phyloP scores from a whole-genome alignment of 2,888 invertebrate genomes.

The Gandaritis pyraliata region DNA sequence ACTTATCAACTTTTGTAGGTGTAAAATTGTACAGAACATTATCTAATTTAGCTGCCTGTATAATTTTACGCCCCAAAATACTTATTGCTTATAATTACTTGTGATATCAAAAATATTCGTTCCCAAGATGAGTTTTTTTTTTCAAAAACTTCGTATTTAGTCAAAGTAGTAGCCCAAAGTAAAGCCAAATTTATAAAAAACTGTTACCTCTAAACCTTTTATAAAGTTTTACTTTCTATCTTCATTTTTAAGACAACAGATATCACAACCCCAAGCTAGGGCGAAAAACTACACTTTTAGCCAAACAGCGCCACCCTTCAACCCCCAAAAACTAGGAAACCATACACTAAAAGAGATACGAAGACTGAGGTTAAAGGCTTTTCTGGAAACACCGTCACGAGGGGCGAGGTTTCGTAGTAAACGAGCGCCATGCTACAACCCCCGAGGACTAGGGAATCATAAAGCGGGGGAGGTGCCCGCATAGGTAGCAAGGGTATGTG shows the following conservation, averaged over 20 bases:
- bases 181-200: too few relatives aligned
- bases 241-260: neutral
- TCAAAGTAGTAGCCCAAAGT: too few relatives aligned
- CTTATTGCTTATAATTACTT: too few relatives aligned
- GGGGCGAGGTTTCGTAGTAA: conserved; percentile 1
- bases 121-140: too few relatives aligned
- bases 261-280: neutral
- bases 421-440: conserved; percentile 26
- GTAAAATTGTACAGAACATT: too few relatives aligned
- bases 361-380: neutral
- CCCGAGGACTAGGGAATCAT: conserved; percentile 16
- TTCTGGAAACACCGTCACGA: conserved; percentile 4
- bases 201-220: too few relatives aligned
- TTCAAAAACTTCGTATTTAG: too few relatives aligned
- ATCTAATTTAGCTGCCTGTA: too few relatives aligned
- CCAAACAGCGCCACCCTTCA: conserved; percentile 17
- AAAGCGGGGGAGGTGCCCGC: neutral
- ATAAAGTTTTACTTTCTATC: too few relatives aligned
- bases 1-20: too few relatives aligned
- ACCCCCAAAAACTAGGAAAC: conserved; percentile 7
- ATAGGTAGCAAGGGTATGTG: neutral
- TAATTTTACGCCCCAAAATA: too few relatives aligned
- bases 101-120: too few relatives aligned
- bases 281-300: neutral
- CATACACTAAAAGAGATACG: conserved; percentile 1